Evolutionary conservation across 2,113 vertebrate genomes (phyloP).

Genomic region (Microtus richardsoni): DNA sequence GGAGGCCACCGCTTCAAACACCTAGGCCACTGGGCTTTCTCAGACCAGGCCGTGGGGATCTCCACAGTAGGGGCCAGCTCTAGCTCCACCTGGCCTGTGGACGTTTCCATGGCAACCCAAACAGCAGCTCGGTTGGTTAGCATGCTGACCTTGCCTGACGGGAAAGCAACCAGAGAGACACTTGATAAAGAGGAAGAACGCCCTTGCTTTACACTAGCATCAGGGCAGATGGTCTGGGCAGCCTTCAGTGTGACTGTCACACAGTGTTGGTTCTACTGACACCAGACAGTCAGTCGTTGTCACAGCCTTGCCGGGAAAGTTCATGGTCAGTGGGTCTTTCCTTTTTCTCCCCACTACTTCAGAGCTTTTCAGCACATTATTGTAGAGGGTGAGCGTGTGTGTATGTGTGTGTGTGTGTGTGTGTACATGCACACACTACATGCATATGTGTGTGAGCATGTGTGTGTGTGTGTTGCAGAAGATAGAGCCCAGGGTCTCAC

Average conservation of each 20-base stretch:
- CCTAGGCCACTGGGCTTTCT: conserved; percentile 88
- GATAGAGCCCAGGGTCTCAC: neutral
- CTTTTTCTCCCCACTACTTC: neutral
- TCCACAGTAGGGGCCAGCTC: conserved; percentile 89
- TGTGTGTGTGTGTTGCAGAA: neutral
- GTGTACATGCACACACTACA: neutral
- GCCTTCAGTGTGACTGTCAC: neutral
- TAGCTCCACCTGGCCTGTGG: conserved; percentile 86
- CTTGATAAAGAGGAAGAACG: neutral
- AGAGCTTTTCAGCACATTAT: neutral
- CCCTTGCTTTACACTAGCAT: neutral
- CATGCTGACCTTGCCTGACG: conserved; percentile 86
- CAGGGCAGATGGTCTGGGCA: too few relatives aligned
- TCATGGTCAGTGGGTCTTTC: neutral
- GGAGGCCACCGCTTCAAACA: conserved; percentile 89
- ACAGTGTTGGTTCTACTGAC: neutral
- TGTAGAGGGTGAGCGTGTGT: too few relatives aligned
- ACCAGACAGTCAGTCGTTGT: rapidly evolving
- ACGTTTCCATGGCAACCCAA: conserved; percentile 88
- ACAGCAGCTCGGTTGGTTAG: conserved; percentile 83
- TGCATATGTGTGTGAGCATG: too few relatives aligned
- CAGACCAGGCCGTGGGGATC: conserved; percentile 88
- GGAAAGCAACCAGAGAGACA: neutral
- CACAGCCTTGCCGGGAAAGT: neutral
- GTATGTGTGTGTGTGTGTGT: too few relatives aligned